These are phyloP conservation scores for Tyrannus savana DNA, from an alignment of 2,113 vertebrate species.

Conservation along the genomic window DNA sequence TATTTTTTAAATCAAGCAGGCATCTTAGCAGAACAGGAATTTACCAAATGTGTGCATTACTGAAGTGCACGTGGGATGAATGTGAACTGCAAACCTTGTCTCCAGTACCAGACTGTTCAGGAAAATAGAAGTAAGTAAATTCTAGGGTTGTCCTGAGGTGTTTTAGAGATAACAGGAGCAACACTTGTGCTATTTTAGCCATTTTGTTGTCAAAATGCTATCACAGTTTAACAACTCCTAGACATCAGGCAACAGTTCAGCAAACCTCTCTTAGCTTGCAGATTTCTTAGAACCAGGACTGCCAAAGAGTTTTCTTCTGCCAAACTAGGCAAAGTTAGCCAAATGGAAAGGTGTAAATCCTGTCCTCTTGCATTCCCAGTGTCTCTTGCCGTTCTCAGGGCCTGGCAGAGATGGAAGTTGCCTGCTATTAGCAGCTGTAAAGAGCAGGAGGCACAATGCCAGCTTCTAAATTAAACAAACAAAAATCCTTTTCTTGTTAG, in stretches of 20 bases:
- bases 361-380: neutral
- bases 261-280: neutral
- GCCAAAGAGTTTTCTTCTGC: neutral
- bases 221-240: neutral
- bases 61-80: neutral
- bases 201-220: neutral
- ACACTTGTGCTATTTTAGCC: neutral
- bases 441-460: neutral
- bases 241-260: neutral
- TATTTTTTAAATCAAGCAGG: neutral
- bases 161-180: neutral
- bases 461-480: slow-evolving; percentile 38
- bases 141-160: neutral
- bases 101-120: neutral
- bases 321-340: neutral
- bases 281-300: neutral
- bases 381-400: neutral
- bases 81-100: neutral
- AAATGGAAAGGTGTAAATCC: slow-evolving; percentile 50
- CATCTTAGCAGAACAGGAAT: neutral
- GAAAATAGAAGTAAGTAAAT: neutral
- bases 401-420: neutral
- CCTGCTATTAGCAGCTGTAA: neutral
- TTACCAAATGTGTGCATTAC: neutral
- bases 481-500: neutral